Percentiles rank a stretch among this genome's conserved stretches.
Conservation (phyloP, 2,888 invertebrate genomes). For the Nycteola revayana region DNA sequence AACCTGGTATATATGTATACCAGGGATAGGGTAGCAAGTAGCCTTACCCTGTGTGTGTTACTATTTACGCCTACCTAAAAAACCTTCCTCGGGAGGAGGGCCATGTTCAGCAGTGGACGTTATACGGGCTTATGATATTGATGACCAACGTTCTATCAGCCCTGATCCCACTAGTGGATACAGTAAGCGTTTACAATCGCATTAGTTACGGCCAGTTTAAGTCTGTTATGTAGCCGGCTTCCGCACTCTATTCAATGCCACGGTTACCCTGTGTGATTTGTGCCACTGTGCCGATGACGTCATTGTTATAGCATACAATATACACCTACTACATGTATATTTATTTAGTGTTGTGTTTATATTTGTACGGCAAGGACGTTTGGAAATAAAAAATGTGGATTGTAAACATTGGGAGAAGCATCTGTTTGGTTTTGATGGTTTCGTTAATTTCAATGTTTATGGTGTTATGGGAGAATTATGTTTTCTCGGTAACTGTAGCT, state of each 20-base stretch:
- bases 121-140: too few relatives aligned
- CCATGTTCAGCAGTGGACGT: too few relatives aligned
- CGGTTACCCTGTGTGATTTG: conserved; percentile 26
- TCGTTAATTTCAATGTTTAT: background rate
- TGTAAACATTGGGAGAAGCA: conserved; percentile 5
- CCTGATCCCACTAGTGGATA: conserved; percentile 15
- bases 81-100: too few relatives aligned
- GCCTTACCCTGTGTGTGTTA: too few relatives aligned
- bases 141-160: conserved; percentile 3
- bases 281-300: conserved; percentile 24
- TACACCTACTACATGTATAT: conserved; percentile 16
- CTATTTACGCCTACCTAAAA: too few relatives aligned
- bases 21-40: too few relatives aligned
- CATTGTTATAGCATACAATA: conserved; percentile 18
- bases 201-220: conserved; percentile 40
- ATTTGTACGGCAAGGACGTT: conserved; percentile 28
- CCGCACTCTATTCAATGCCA: conserved; percentile 37
- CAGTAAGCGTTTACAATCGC: conserved; percentile 27
- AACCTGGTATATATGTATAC: too few relatives aligned
- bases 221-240: conserved; percentile 29
- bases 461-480: background rate
- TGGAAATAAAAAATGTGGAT: conserved; percentile 12
- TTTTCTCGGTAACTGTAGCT: too few relatives aligned
- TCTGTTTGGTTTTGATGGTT: background rate
- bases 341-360: conserved; percentile 24